Base-by-base conservation (phyloP, 2,888 invertebrate species). In the Pycnomerus fuliginosus region DNA sequence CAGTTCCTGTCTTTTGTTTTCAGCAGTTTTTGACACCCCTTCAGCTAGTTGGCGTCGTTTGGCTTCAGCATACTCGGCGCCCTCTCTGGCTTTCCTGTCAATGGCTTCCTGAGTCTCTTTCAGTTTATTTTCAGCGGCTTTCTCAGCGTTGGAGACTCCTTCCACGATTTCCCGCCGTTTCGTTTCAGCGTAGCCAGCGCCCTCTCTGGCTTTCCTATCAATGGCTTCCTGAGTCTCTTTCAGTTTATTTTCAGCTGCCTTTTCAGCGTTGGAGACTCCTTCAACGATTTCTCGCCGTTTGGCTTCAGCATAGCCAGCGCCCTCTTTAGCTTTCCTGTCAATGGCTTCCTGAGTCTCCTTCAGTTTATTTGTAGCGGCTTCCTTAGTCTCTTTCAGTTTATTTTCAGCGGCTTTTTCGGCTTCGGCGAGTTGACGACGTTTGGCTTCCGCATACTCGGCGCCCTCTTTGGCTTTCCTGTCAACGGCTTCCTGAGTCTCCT, bases 401-500 rank as follows among this genome's bases (percentile, higher is more conserved):
- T n/a, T n/a, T n/a, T n/a, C n/a, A n/a, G n/a, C n/a, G n/a, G n/a
- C n/a, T n/a, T 80, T 66, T 39, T 79, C 78, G 51, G 77, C 76
- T 34, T 55, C 57, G 15, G 70, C 69, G 10, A 60, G 53, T 29
- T 66, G 56, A 38, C 74, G 73, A 10, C 72, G 70, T 56, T 11
- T 38, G 10, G 20, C 32, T 17, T 8, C 17, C 12, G 4, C 3
- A 36, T 16, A 20, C 15, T 28, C 28, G 12, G 34, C 45, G n/a
- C n/a, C n/a, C n/a, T 30, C 44, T 36, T 12, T 15, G 7, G 24
- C 25, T 36, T 41, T 39, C 47, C 80, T 76, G 57, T 82, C 81
- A 4, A 81, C 77, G 38, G 81, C 72, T 50, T 82, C 78, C 32
- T 80, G 78, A 0, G 80, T 76, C 67, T 83, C 82, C 67, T 78